These are phyloP conservation scores for Gonioctena quinquepunctata DNA, from an alignment of 1,140 invertebrate species.

Conservation along the genomic window DNA sequence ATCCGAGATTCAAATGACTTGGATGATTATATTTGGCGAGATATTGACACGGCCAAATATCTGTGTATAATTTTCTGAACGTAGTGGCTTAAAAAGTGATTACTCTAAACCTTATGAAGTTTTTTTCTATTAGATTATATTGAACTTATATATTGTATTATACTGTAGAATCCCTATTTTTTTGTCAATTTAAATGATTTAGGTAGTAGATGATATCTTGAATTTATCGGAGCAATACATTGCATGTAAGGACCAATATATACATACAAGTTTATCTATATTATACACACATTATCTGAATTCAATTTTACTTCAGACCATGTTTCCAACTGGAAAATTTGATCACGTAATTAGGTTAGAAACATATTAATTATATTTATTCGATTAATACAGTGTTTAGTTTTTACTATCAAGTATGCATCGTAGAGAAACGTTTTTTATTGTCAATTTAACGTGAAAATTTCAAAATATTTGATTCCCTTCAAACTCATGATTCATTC, in stretches of 20 bases:
- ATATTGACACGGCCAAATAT: not conserved
- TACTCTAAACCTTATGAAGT: constrained; percentile 14
- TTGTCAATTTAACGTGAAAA: no score
- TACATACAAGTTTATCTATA: not conserved
- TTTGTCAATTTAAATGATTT: constrained; percentile 28
- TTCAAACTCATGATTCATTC: no score
- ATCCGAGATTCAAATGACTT: no score
- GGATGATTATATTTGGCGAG: not conserved
- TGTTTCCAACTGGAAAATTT: no score
- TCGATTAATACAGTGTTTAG: no score
- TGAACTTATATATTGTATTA: constrained; percentile 31
- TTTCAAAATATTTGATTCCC: no score
- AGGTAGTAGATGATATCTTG: constrained; percentile 24
- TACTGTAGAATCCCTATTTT: constrained; percentile 30
- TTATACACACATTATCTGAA: not conserved
- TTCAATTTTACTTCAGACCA: not conserved
- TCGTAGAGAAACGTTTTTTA: no score
- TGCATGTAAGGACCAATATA: constrained; percentile 36
- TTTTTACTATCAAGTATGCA: no score
- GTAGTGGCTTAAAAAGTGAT: constrained; percentile 40
- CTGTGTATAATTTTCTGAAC: constrained; percentile 18
- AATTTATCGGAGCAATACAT: constrained; percentile 27
- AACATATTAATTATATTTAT: no score
- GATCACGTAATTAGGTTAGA: no score
- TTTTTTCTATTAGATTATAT: constrained; percentile 22